Base-by-base conservation (phyloP, 2,888 invertebrate genomes). In the Opisthograptis luteolata region DNA sequence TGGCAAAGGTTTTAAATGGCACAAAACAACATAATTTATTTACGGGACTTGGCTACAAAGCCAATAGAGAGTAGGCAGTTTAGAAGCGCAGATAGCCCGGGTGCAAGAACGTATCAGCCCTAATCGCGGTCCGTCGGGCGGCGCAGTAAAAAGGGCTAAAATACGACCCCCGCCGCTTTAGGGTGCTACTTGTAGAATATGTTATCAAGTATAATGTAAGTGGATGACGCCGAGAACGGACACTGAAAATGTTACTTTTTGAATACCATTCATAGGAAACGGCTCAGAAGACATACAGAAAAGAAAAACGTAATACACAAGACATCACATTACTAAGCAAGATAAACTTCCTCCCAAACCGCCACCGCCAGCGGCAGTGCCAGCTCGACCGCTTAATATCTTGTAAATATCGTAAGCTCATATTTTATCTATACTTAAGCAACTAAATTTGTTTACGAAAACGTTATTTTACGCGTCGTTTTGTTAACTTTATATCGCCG, bases 401-500 rank as follows among this genome's bases (percentile, higher is more conserved):
- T 49, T 49, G 44, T 45, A 49, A 55, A 50, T 57, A 50, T 53
- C 55, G 48, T 54, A 60, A 58, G 55, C 55, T 44, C 28, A 39
- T 46, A 55, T 58, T 58, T 53, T 53, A 60, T 53, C 58, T 54
- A 51, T 58, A 58, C 55, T 58, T 58, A 54, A 55, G 47, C 53
- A 41, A 48, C 44, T 39, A 36, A 60, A 56, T 55, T 57, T 62
- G 62, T 60, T 58, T 51, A 58, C 55, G 50, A 49, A 58, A 60
- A 58, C 55, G 56, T 57, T 58, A 58, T 58, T 62, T 62, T 58
- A 62, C 57, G 59, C 58, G 52, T 50, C 58, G 57, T 58, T 60
- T 62, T 57, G 60, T 57, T 58, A 60, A 58, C 60, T 58, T 62
- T 62, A 56, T 56, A 62, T 57, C 54, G 53, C 44, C 55, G 47